Evolutionary conservation across 2,113 vertebrate species (phyloP).

Genomic region (Cebidichthys violaceus): DNA sequence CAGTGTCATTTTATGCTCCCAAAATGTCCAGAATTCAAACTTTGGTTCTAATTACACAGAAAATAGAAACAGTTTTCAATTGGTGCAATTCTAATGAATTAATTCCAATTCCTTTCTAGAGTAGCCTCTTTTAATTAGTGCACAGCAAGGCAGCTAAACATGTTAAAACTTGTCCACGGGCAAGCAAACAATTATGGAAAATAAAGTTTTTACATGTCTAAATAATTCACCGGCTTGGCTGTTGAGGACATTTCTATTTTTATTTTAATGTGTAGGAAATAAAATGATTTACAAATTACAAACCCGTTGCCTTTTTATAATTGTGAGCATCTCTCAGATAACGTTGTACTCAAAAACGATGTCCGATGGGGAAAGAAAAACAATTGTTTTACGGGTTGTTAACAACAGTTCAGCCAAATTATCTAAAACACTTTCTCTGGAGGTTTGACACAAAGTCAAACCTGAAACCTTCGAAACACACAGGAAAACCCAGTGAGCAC

Average conservation of each 20-base stretch:
- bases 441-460: no score
- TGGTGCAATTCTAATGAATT: background rate
- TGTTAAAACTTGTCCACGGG: no score
- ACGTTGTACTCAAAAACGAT: background rate
- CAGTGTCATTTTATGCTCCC: background rate
- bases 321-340: background rate
- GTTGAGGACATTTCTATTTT: background rate
- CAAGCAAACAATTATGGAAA: no score
- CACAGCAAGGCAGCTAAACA: background rate
- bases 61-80: background rate
- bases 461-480: background rate
- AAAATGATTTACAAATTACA: background rate
- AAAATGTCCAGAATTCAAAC: background rate
- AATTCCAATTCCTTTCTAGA: background rate
- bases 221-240: background rate
- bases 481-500: background rate
- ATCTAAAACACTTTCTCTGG: background rate
- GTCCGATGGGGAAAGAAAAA: background rate
- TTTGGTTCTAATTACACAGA: background rate
- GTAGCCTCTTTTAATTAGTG: background rate
- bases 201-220: no score
- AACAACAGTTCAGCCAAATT: background rate
- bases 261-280: background rate
- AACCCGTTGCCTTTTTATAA: background rate
- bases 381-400: no score